Conservation (phyloP, 92 coral and sea anemone species). For the Epizoanthus fatuus region DNA sequence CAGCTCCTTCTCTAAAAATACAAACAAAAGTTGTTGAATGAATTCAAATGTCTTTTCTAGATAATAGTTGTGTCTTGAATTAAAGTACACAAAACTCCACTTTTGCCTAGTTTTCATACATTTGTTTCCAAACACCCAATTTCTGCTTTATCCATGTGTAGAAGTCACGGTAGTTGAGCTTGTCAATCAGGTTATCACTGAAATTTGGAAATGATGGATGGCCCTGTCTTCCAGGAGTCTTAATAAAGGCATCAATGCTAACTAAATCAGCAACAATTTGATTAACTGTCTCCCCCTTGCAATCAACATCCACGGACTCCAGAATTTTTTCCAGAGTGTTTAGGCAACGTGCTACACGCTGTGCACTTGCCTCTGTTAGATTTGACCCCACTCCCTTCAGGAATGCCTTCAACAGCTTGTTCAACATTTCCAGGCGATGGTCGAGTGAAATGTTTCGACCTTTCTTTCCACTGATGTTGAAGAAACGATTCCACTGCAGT, state of each 20-base stretch:
- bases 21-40: no score
- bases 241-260: slow-evolving; percentile 31
- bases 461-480: no score
- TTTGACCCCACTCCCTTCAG: slow-evolving; percentile 41
- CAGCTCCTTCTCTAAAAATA: no score
- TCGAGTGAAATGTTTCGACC: no score
- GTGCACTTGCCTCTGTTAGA: slow-evolving; percentile 47
- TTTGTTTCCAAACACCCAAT: slow-evolving; percentile 35
- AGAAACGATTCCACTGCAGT: no score
- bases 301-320: slow-evolving; percentile 37
- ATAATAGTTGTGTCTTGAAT: no score
- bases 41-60: no score
- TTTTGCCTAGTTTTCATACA: slow-evolving; percentile 9
- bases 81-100: no score
- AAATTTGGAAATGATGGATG: slow-evolving; percentile 41
- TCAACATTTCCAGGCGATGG: no score
- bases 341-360: slow-evolving; percentile 42
- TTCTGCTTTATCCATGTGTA: slow-evolving; percentile 53
- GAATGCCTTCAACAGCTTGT: not conserved
- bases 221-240: slow-evolving; percentile 39
- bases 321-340: slow-evolving; percentile 41
- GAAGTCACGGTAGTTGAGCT: slow-evolving; percentile 42
- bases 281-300: slow-evolving; percentile 46
- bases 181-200: slow-evolving; percentile 34
- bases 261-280: slow-evolving; percentile 45